Evolutionary conservation across 2,797 vertebrate species (phyloP), one percentile per base, ranked within the genome.

Genomic region (Cephalopachus bancanus): DNA sequence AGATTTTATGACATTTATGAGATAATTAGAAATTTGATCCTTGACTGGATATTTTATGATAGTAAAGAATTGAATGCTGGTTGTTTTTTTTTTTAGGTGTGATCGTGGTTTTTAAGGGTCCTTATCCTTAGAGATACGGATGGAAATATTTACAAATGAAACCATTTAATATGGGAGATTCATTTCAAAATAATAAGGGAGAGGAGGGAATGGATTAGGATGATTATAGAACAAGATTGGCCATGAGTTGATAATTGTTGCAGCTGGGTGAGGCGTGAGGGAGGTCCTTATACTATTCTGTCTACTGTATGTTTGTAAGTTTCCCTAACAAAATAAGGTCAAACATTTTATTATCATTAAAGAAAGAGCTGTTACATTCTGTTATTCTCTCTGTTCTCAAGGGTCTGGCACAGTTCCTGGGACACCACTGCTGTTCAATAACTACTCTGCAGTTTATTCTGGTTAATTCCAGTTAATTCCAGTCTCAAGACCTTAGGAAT

Each of bases 81-180:
- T 37, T 37, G 37, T 2, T 37, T 37, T 65, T 62, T 93, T 92
- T 94, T 78, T 64, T n/a, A 44, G 44, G 44, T 72, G 4, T 83
- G 30, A 93, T 80, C 33, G 9, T 67, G 71, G 79, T 89, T 91
- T 94, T 78, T 37, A 44, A 76, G 44, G 81, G 60, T 28, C 44
- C 53, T 22, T 88, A 75, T 69, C 84, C 94, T 83, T 30, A 94
- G 71, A 92, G 30, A 53, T 49, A 78, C 8, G 33, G 71, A 91
- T 28, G 74, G 74, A 95, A 87, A 90, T 55, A 74, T 69, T 89
- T 86, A 78, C 17, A 78, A 94, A 72, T n/a, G 88, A 83, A 95
- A 89, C 7, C 11, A 17, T 22, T 51, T 84, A 30, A 72, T 60
- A 65, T 67, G 79, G 91, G 65, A 94, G 55, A 55, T 60, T 26